A percentile compares a stretch with the other conserved stretches of the same genome.
Conservation (phyloP, 2,888 invertebrate species). For the Scelioninae gen. 1 region DNA sequence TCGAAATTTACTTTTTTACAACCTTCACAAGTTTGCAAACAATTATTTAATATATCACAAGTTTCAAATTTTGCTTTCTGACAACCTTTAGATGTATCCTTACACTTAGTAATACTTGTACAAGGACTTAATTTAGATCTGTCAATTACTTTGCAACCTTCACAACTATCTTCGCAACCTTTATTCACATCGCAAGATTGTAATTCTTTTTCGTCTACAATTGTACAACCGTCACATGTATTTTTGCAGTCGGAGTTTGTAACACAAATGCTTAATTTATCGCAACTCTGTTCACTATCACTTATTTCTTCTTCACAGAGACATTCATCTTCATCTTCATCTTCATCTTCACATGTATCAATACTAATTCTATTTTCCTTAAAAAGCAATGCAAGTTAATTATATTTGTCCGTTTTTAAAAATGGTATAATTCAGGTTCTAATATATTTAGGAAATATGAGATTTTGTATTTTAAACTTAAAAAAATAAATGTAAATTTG, state of each 20-base stretch:
- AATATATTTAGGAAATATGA: no score
- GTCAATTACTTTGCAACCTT: conserved; percentile 55
- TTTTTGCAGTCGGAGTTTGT: conserved; percentile 20
- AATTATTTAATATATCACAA: conserved; percentile 20
- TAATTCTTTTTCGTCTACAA: conserved; percentile 21
- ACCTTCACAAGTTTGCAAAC: conserved; percentile 24
- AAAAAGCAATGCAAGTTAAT: no score
- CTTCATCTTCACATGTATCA: no score
- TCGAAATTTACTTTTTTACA: conserved; percentile 13
- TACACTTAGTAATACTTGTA: not conserved
- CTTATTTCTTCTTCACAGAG: conserved; percentile 17
- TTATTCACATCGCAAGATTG: conserved; percentile 24
- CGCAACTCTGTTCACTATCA: conserved; percentile 31
- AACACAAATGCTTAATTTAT: conserved; percentile 20
- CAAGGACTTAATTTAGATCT: conserved; percentile 33
- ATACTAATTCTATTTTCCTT: no score
- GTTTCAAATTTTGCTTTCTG: not conserved
- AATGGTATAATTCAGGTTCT: no score
- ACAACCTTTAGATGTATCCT: conserved; percentile 23
- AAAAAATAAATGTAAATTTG: no score
- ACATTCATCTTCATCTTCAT: conserved; percentile 31
- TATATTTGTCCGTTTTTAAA: no score
- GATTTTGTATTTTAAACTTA: no score
- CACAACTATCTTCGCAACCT: conserved; percentile 39
- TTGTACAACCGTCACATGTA: conserved; percentile 39